Conservation (phyloP, 1,140 invertebrate genomes). For the Prorops nasuta region DNA sequence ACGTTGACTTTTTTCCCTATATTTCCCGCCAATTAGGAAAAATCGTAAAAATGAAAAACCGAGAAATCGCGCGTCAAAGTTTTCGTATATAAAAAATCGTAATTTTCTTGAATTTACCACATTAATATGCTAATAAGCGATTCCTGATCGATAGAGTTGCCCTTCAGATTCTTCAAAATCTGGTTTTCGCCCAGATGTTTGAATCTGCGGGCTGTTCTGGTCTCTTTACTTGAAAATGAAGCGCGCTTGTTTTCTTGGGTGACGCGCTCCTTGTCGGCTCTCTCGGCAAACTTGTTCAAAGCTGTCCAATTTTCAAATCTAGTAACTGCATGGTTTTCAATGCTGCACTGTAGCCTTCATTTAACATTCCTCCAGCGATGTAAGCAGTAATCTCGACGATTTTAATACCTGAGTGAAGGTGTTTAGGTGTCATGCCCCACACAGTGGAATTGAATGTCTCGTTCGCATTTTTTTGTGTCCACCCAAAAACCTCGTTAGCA, state of each 20-base stretch:
- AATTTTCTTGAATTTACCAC: slow-evolving; percentile 7
- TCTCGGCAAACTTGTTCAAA: no score
- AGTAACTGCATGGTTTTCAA: slow-evolving; percentile 12
- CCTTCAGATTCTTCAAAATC: slow-evolving; percentile 11
- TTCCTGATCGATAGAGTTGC: not conserved
- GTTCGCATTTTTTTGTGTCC: no score
- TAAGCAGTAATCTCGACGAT: slow-evolving; percentile 23
- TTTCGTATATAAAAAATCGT: no score
- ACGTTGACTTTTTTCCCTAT: no score
- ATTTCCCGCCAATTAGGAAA: no score
- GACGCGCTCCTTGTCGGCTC: slow-evolving; percentile 6
- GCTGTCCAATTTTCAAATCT: slow-evolving; percentile 8
- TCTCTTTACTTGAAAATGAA: slow-evolving; percentile 8
- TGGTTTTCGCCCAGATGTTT: slow-evolving; percentile 5
- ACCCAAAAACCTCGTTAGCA: slow-evolving; percentile 1
- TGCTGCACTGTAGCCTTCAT: slow-evolving; percentile 13
- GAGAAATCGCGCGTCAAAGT: no score
- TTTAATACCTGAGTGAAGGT: slow-evolving; percentile 10
- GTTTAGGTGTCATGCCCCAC: slow-evolving; percentile 22
- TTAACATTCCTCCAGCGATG: slow-evolving; percentile 19
- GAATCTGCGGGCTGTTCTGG: no score
- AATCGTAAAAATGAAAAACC: no score
- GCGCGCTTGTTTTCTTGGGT: slow-evolving; percentile 6
- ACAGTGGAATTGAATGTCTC: slow-evolving; percentile 27
- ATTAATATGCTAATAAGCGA: not conserved